Percentiles rank a stretch among this genome's conserved stretches.
phyloP scores from a whole-genome alignment of 64 coral and sea anemone genomes.

The Stylophora pistillata region DNA sequence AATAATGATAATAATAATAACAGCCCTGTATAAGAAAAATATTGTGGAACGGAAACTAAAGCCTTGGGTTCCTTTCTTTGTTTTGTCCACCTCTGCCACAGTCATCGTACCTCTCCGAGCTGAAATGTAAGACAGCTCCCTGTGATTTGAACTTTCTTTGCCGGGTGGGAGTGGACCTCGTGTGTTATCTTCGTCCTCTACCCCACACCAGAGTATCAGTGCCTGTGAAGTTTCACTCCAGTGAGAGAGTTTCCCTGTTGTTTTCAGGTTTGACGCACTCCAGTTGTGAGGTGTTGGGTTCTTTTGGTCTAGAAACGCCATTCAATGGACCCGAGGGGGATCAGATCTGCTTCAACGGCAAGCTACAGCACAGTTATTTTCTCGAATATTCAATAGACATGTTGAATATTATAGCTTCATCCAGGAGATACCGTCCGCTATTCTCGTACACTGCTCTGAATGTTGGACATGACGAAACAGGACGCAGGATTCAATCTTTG shows the following conservation, averaged over 20 bases:
- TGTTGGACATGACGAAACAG: constrained; percentile 46
- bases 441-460: constrained; percentile 44
- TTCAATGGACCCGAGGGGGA: constrained; percentile 52
- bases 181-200: not conserved
- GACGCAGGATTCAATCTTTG: constrained; percentile 28
- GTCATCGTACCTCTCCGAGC: too few relatives aligned
- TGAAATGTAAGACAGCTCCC: too few relatives aligned
- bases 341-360: constrained; percentile 63
- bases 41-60: too few relatives aligned
- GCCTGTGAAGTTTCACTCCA: not conserved
- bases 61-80: too few relatives aligned
- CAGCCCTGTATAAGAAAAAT: too few relatives aligned
- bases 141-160: too few relatives aligned
- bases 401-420: not conserved
- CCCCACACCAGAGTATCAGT: not conserved
- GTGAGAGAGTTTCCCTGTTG: not conserved
- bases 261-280: constrained; percentile 58
- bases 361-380: constrained; percentile 51
- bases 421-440: constrained; percentile 2
- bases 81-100: too few relatives aligned
- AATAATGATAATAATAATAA: not conserved
- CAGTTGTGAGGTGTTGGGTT: constrained; percentile 33
- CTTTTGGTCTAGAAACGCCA: constrained; percentile 25
- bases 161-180: too few relatives aligned
- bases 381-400: constrained; percentile 31